Percentiles rank a stretch among this genome's conserved stretches.
These are phyloP conservation scores for Montipora efflorescens DNA, from an alignment of 64 coral and sea anemone genomes.

Conservation along the genomic window DNA sequence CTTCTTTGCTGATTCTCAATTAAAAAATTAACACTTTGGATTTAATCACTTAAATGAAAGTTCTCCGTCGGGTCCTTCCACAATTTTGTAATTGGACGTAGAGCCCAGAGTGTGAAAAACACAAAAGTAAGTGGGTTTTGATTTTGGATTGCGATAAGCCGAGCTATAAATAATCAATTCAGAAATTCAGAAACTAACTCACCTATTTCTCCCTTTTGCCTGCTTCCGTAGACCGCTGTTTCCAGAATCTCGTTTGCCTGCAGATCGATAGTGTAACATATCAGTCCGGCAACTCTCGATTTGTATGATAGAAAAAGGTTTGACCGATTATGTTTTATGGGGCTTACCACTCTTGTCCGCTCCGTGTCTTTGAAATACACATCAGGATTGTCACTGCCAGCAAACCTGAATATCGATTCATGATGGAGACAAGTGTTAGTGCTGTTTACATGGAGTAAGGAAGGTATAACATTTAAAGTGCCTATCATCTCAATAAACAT, in stretches of 20 bases:
- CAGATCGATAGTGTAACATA: not conserved
- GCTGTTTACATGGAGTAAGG: not conserved
- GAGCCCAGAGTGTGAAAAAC: too few species aligned
- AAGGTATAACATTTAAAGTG: too few species aligned
- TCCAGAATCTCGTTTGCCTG: slow-evolving; percentile 96
- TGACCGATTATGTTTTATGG: too few species aligned
- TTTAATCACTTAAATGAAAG: too few species aligned
- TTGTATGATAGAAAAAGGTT: too few species aligned
- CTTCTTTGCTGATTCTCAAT: not conserved
- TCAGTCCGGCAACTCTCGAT: not conserved
- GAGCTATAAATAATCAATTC: not conserved
- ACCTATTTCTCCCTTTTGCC: slow-evolving; percentile 98
- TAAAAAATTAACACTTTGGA: too few species aligned
- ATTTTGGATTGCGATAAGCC: too few species aligned
- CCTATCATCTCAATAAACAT: too few species aligned
- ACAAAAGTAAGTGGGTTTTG: too few species aligned
- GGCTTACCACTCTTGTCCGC: slow-evolving; percentile 87
- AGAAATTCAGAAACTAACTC: not conserved
- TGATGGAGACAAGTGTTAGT: not conserved
- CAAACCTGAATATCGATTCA: slow-evolving; percentile 49
- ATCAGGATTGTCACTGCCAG: slow-evolving; percentile 88
- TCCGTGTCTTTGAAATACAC: slow-evolving; percentile 97
- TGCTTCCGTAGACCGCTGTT: slow-evolving; percentile 92
- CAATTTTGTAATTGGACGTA: too few species aligned
- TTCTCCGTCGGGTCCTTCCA: too few species aligned